phyloP scores from a whole-genome alignment of 2,888 invertebrate genomes.

The Pelosia muscerda region DNA sequence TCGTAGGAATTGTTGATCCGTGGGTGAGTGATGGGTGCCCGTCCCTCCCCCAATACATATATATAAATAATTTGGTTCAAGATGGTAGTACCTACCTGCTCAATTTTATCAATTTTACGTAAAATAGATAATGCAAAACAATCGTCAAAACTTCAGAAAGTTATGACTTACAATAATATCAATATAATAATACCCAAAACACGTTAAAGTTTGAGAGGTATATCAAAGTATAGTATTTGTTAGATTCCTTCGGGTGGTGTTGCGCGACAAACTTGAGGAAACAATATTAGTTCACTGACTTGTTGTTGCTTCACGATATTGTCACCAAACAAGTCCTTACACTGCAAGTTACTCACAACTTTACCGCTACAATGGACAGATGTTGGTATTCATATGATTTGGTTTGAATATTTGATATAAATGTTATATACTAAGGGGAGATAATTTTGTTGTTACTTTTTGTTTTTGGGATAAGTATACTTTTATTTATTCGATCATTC shows the following conservation, averaged over 20 bases:
- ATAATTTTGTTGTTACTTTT: too few species aligned
- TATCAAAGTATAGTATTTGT: not conserved
- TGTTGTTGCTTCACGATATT: constrained; percentile 6
- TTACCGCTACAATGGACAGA: not conserved
- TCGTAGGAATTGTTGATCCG: too few species aligned
- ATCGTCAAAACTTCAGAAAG: not conserved
- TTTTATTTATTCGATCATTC: too few species aligned
- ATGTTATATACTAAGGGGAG: too few species aligned
- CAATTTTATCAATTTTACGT: not conserved
- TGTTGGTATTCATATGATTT: not conserved
- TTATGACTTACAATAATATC: not conserved
- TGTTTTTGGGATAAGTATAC: too few species aligned
- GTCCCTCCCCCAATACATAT: too few species aligned
- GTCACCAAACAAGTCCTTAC: constrained; percentile 19
- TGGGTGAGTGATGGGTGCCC: too few species aligned
- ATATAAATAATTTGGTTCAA: too few species aligned
- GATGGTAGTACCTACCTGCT: not conserved
- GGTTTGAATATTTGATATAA: not conserved
- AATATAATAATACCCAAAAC: not conserved
- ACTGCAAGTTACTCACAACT: not conserved
- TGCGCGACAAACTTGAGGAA: constrained; percentile 11
- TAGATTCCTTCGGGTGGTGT: constrained; percentile 7
- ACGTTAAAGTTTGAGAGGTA: constrained; percentile 4
- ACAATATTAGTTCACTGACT: constrained; percentile 15
- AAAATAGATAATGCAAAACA: not conserved